These are phyloP conservation scores for Drosophila santomea DNA, from an alignment of 1,140 invertebrate species.

Conservation along the genomic window DNA sequence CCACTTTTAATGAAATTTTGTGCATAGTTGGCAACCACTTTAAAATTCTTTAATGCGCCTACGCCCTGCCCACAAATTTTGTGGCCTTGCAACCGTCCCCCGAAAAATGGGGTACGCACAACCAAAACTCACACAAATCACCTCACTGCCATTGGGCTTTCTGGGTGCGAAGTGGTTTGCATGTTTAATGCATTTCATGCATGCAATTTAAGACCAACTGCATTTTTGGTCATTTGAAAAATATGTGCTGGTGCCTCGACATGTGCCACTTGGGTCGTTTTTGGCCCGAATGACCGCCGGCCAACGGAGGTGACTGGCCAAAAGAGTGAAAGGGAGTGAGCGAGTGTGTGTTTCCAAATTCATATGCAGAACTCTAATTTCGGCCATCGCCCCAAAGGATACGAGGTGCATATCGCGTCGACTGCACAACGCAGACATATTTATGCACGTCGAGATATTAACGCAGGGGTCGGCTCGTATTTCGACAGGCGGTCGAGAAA, in stretches of 20 bases:
- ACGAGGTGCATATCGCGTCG: constrained; percentile 43
- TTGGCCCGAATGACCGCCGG: constrained; percentile 48
- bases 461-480: constrained; percentile 41
- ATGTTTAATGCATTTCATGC: constrained; percentile 72
- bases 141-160: constrained; percentile 10
- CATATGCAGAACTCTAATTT: constrained; percentile 71
- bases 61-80: constrained; percentile 16
- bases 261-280: constrained; percentile 53
- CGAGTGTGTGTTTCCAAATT: constrained; percentile 22
- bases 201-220: constrained; percentile 72
- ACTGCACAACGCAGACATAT: constrained; percentile 53
- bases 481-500: constrained; percentile 31
- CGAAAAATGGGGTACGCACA: constrained; percentile 27
- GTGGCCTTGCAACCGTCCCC: background rate
- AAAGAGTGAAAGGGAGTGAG: too few species aligned
- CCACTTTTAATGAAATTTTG: constrained; percentile 58
- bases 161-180: constrained; percentile 45
- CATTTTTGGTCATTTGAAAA: constrained; percentile 72
- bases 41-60: constrained; percentile 56
- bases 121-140: constrained; percentile 19
- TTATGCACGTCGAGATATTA: constrained; percentile 62
- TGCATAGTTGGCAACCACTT: constrained; percentile 56
- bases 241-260: constrained; percentile 57
- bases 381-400: constrained; percentile 28
- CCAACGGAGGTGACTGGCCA: constrained; percentile 8